Evolutionary conservation across 2,888 invertebrate genomes (phyloP).

Genomic region (Rotaria macrura): DNA sequence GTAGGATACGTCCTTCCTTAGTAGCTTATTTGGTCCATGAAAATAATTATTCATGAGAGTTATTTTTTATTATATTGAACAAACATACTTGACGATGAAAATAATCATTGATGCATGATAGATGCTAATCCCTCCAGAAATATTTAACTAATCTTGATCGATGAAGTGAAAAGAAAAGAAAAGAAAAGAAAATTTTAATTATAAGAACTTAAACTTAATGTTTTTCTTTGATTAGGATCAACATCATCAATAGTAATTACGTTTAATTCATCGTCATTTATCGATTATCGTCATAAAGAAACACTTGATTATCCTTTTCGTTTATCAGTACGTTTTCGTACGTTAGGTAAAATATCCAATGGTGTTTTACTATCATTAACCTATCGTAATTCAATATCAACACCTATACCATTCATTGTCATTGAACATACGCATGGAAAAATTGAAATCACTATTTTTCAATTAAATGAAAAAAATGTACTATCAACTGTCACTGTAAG

Average conservation of each 20-base stretch:
- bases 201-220: too few relatives aligned
- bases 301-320: not conserved
- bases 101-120: not conserved
- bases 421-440: not conserved
- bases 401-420: not conserved
- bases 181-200: too few relatives aligned
- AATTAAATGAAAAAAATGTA: not conserved
- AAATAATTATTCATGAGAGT: not conserved
- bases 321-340: not conserved
- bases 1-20: not conserved
- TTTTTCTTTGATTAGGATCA: conserved; percentile 1
- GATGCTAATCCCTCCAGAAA: not conserved
- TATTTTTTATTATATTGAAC: not conserved
- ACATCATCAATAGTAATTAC: not conserved
- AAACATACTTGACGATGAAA: not conserved
- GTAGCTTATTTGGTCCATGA: not conserved
- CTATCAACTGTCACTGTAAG: not conserved
- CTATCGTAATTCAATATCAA: not conserved
- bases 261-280: conserved; percentile 1
- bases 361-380: conserved; percentile 17
- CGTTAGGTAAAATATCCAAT: conserved; percentile 1
- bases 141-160: not conserved
- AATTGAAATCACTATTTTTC: not conserved
- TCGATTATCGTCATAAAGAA: conserved; percentile 1
- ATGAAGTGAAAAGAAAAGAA: not conserved